Conservation (phyloP, 2,888 invertebrate genomes). For the Labia minor region DNA sequence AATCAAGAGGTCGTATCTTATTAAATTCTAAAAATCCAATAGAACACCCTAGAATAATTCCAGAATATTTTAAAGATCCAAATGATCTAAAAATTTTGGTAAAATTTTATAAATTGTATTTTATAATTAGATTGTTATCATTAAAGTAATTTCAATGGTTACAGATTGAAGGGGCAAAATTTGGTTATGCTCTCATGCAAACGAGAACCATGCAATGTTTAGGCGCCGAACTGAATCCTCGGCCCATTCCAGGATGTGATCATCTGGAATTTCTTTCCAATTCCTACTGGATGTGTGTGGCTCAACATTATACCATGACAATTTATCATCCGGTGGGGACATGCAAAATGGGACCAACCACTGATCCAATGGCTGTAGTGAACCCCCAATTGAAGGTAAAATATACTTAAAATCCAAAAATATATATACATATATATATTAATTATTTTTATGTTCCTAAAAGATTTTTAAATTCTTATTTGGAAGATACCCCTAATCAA, state of each 20-base stretch:
- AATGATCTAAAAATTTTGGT: slow-evolving; percentile 61
- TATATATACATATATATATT: no score
- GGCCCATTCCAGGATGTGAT: slow-evolving; percentile 55
- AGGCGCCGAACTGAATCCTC: slow-evolving; percentile 52
- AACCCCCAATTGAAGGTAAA: slow-evolving; percentile 25
- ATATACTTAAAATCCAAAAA: no score
- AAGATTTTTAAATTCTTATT: no score
- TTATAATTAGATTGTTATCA: no score
- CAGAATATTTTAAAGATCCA: slow-evolving; percentile 71
- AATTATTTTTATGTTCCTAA: no score
- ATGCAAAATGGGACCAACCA: slow-evolving; percentile 63
- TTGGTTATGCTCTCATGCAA: slow-evolving; percentile 49
- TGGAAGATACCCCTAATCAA: no score
- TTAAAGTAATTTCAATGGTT: slow-evolving; percentile 22
- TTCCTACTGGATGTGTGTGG: slow-evolving; percentile 62
- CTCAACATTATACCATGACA: slow-evolving; percentile 61
- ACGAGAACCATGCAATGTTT: slow-evolving; percentile 49
- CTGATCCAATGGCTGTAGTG: slow-evolving; percentile 24
- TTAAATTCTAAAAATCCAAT: slow-evolving; percentile 57
- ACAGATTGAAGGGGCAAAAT: slow-evolving; percentile 63
- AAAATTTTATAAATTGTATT: slow-evolving; percentile 31
- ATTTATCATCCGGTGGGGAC: slow-evolving; percentile 76
- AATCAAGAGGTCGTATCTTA: slow-evolving; percentile 55
- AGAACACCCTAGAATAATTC: slow-evolving; percentile 69
- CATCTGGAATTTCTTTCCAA: slow-evolving; percentile 52